Evolutionary conservation across 2,888 invertebrate species (phyloP).

Genomic region (Troides helena): DNA sequence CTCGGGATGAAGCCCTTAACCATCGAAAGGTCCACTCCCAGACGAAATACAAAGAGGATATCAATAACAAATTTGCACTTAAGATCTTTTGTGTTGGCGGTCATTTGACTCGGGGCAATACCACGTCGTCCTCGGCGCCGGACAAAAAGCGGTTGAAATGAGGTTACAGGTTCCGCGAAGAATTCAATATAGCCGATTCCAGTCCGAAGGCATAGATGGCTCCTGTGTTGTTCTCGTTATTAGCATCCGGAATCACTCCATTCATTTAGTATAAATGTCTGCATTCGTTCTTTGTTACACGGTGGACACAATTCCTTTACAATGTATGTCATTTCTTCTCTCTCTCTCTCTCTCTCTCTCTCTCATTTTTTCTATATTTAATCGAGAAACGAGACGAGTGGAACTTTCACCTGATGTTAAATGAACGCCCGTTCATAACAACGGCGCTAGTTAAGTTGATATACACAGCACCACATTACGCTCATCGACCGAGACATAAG

Average conservation of each 20-base stretch:
- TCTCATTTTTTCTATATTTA: background rate
- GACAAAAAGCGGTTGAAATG: constrained; percentile 63
- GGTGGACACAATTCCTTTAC: constrained; percentile 10
- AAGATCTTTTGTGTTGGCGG: constrained; percentile 48
- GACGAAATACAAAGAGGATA: constrained; percentile 49
- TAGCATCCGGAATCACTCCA: constrained; percentile 40
- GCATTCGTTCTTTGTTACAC: constrained; percentile 13
- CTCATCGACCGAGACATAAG: too few relatives aligned
- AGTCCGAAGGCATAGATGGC: constrained; percentile 35
- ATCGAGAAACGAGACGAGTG: too few relatives aligned
- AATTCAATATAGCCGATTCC: constrained; percentile 48
- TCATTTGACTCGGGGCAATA: constrained; percentile 50
- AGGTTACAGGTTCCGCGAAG: constrained; percentile 66
- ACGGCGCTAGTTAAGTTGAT: too few relatives aligned
- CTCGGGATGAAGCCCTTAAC: constrained; percentile 50
- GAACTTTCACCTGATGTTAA: too few relatives aligned
- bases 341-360: background rate
- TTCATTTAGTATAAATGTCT: constrained; percentile 31
- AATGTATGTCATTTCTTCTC: background rate
- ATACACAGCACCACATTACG: too few relatives aligned
- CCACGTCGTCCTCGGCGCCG: constrained; percentile 48
- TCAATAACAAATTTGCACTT: constrained; percentile 59
- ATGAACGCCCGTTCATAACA: too few relatives aligned
- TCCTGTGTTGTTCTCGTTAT: constrained; percentile 33
- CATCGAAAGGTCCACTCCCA: constrained; percentile 53